Evolutionary conservation across 2,888 invertebrate species (phyloP).

Genomic region (Diloba caeruleocephala): DNA sequence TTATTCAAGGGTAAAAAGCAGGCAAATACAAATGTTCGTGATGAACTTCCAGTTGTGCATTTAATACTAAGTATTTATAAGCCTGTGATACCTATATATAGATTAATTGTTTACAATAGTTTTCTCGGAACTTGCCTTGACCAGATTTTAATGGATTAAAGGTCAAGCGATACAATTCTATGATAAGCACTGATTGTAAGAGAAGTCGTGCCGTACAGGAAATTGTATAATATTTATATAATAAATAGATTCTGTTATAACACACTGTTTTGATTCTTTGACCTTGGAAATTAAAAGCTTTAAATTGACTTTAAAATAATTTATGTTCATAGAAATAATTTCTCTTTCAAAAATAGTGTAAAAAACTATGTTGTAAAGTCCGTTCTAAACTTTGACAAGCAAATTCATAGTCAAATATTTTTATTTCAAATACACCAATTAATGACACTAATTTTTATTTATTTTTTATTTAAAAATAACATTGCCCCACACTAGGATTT

Average conservation of each 20-base stretch:
- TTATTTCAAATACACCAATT: no score
- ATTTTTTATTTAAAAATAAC: no score
- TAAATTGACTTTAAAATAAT: no score
- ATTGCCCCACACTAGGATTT: no score
- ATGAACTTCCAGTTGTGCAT: slow-evolving; percentile 26
- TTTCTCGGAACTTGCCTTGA: slow-evolving; percentile 20
- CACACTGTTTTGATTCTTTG: slow-evolving; percentile 17
- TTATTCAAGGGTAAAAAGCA: slow-evolving; percentile 22
- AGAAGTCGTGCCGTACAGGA: slow-evolving; percentile 7
- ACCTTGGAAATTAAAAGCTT: no score
- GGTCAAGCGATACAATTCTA: slow-evolving; percentile 8
- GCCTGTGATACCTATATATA: slow-evolving; percentile 52
- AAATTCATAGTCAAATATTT: no score
- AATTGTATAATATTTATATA: slow-evolving; percentile 24
- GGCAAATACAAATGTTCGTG: slow-evolving; percentile 13
- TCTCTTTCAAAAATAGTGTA: no score
- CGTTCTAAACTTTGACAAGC: no score
- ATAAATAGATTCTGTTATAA: slow-evolving; percentile 13
- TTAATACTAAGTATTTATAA: slow-evolving; percentile 46
- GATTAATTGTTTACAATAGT: slow-evolving; percentile 35
- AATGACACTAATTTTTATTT: no score
- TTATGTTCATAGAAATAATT: no score
- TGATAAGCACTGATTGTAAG: slow-evolving; percentile 11
- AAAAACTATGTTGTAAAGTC: no score
- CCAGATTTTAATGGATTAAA: slow-evolving; percentile 12